Evolutionary conservation across 2,797 vertebrate genomes (phyloP).

Genomic region (Coluber constrictor): DNA sequence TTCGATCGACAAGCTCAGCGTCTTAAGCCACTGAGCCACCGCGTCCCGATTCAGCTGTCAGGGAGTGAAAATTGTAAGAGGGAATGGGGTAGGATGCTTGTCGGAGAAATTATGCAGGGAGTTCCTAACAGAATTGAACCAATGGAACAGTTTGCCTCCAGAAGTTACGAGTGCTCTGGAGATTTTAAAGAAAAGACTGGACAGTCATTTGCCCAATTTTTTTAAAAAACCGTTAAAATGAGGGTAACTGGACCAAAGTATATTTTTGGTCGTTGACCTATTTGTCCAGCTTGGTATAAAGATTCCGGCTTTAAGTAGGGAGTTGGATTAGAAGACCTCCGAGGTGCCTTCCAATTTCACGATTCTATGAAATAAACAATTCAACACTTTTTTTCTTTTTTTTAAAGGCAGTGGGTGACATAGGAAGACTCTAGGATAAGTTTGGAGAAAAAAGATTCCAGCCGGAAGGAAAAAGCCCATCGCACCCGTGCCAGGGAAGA

Average conservation of each 20-base stretch:
- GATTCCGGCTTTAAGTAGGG: neutral
- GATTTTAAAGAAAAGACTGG: neutral
- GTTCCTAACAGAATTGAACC: neutral
- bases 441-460: neutral
- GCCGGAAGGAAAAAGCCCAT: conserved; percentile 58
- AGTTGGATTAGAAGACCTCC: too few relatives aligned
- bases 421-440: neutral
- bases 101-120: neutral
- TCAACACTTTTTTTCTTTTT: too few relatives aligned
- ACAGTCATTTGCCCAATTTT: neutral
- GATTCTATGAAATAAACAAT: too few relatives aligned
- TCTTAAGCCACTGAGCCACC: neutral
- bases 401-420: conserved; percentile 11
- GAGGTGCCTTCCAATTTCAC: too few relatives aligned
- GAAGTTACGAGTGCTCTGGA: neutral
- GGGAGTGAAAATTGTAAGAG: neutral
- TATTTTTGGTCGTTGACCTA: accelerated
- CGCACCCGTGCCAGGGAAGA: conserved; percentile 59
- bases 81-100: neutral
- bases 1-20: too few relatives aligned
- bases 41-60: neutral
- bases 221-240: neutral
- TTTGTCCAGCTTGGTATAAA: neutral
- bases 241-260: neutral
- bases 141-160: neutral